Evolutionary conservation across 1,140 invertebrate genomes (phyloP), one percentile per base, ranked within the genome.

Genomic region (Eulimnadia texana): DNA sequence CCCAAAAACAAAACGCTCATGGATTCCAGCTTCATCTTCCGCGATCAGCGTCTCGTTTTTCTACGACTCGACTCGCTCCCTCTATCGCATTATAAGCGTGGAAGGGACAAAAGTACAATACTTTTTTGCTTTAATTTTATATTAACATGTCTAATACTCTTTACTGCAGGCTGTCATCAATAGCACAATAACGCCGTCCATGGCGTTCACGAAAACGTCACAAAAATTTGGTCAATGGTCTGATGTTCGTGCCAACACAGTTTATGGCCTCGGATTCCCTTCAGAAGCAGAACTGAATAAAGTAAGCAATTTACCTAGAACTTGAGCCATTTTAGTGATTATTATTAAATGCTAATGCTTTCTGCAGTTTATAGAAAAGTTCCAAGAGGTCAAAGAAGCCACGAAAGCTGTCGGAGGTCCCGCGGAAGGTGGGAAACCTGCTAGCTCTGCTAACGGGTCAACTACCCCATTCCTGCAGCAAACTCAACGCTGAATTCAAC

Each of bases 161-260:
- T n/a, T n/a, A n/a, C n/a, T 77, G 27, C 72, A 92, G 87, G 92
- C 93, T 64, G 90, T 98, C 54, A 96, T 98, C 69, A 98, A 98
- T 78, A 96, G 92, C 70, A 97, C 92, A 49, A 93, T 98, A 66
- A 96, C 92, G 47, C 89, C 91, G 42, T 94, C 89, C 68, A 98
- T 98, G 94, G 94, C 90, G 47, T 98, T 98, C 72, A 98, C 94
- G 50, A 98, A 98, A 76, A 98, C 94, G 11, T 97, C 93, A 29
- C 93, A 98, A 73, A 98, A 98, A 76, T 98, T 98, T 79, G 93
- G 93, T 1, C 95, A 98, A 73, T 98, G 94, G 94, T 95, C 93
- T 61, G 95, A 98, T 77, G 86, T 94, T 29, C 77, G 93, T 63
- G 93, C 93, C 3, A 97, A 96, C 76, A 97, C 93, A 2, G 93